A percentile compares a stretch with the other conserved stretches of the same genome.
phyloP scores from a whole-genome alignment of 2,888 invertebrate genomes.

The Drymonia ruficornis region DNA sequence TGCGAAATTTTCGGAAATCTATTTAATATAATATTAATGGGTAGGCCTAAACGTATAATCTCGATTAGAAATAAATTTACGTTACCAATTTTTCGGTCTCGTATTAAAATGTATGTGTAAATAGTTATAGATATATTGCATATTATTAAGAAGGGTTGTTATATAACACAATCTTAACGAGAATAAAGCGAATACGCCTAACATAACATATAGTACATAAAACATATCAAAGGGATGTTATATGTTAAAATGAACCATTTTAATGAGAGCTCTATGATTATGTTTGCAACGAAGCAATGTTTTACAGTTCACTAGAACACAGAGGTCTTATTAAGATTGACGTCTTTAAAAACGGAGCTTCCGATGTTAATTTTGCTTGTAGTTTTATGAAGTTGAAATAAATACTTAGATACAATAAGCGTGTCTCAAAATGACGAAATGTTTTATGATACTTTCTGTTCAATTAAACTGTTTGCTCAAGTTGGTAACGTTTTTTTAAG shows the following conservation, averaged over 20 bases:
- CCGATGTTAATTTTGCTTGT: constrained; percentile 73
- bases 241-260: constrained; percentile 49
- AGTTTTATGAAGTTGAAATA: constrained; percentile 48
- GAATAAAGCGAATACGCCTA: constrained; percentile 60
- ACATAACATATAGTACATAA: constrained; percentile 78
- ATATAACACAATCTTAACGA: constrained; percentile 67
- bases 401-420: constrained; percentile 59
- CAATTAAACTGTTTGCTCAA: constrained; percentile 79
- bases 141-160: constrained; percentile 56
- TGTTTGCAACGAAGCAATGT: constrained; percentile 33
- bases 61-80: constrained; percentile 55
- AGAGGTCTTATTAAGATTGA: constrained; percentile 42
- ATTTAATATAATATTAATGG: constrained; percentile 39
- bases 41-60: constrained; percentile 76
- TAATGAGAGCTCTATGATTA: constrained; percentile 35
- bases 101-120: constrained; percentile 56
- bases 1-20: constrained; percentile 50
- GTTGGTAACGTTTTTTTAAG: constrained; percentile 46
- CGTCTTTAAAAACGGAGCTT: constrained; percentile 63
- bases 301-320: constrained; percentile 26
- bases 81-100: constrained; percentile 74
- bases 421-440: constrained; percentile 67
- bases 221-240: constrained; percentile 78
- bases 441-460: constrained; percentile 53
- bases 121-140: constrained; percentile 53